These are phyloP conservation scores for Galagoides demidoff DNA, from an alignment of 2,797 vertebrate species.

Conservation along the genomic window DNA sequence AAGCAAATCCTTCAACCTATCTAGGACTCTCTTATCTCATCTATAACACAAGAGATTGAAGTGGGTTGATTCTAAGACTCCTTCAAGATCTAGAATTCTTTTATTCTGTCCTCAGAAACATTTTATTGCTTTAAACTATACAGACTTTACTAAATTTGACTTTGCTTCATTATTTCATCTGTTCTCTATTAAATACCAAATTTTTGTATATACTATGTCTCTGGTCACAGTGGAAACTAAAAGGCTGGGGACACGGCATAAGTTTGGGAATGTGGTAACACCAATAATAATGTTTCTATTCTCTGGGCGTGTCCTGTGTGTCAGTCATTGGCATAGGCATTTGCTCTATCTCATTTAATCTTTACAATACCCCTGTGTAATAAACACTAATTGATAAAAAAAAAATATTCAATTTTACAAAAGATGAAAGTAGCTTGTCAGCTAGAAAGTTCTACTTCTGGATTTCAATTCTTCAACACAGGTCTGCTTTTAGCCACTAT, in stretches of 20 bases:
- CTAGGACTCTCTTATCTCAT: neutral
- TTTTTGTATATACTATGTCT: neutral
- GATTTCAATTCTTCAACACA: neutral
- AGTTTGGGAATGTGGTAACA: neutral
- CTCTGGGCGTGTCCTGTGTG: neutral
- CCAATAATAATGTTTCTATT: neutral
- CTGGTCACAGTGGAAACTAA: neutral
- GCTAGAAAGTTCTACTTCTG: neutral
- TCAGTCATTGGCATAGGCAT: neutral
- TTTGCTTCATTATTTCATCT: conserved; percentile 50
- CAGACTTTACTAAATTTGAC: conserved; percentile 57
- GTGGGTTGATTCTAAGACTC: neutral
- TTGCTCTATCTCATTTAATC: neutral
- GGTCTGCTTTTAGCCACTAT: neutral
- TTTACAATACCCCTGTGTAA: neutral
- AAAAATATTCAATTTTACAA: neutral
- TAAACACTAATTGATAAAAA: neutral
- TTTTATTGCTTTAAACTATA: conserved; percentile 29
- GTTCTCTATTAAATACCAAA: conserved; percentile 36
- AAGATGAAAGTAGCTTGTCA: neutral
- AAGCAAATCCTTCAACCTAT: neutral
- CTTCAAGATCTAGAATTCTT: neutral
- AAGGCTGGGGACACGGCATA: neutral
- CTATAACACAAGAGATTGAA: neutral
- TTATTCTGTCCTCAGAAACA: neutral